Conservation (phyloP, 2,888 invertebrate genomes). For the Fabriciana adippe region DNA sequence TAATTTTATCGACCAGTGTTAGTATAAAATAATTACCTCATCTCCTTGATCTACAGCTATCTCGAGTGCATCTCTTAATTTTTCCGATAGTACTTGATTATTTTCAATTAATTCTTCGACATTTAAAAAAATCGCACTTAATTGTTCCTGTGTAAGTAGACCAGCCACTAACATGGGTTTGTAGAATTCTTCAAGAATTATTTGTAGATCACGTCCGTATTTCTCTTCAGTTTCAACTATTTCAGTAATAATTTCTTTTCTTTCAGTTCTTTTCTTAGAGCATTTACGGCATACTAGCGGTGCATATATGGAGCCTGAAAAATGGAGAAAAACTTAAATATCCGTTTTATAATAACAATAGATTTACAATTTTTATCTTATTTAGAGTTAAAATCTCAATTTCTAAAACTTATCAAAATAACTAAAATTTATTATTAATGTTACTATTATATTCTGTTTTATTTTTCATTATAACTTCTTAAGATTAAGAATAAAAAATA, state of each 20-base stretch:
- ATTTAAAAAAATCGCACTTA: conserved; percentile 95
- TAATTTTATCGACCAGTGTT: no score
- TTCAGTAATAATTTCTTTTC: conserved; percentile 96
- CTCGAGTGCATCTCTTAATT: conserved; percentile 92
- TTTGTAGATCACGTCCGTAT: conserved; percentile 95
- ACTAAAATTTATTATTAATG: no score
- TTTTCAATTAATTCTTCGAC: conserved; percentile 95
- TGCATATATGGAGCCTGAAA: conserved; percentile 86
- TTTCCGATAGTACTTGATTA: conserved; percentile 92
- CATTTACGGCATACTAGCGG: conserved; percentile 94
- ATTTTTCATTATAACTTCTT: no score
- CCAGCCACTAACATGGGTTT: conserved; percentile 97
- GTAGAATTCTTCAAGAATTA: conserved; percentile 95
- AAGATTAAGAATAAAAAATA: no score
- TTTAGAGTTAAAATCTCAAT: no score
- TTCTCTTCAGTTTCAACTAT: conserved; percentile 98
- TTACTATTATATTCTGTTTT: no score
- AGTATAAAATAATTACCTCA: conserved; percentile 67
- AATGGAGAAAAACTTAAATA: conserved; percentile 16
- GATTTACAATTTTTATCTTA: not conserved
- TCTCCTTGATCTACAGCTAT: conserved; percentile 91
- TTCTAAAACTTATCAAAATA: not conserved
- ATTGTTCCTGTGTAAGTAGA: conserved; percentile 93
- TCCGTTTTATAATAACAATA: not conserved
- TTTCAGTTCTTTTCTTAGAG: conserved; percentile 91